Base-by-base conservation (phyloP, 2,113 vertebrate species). In the Callithrix jacchus region DNA sequence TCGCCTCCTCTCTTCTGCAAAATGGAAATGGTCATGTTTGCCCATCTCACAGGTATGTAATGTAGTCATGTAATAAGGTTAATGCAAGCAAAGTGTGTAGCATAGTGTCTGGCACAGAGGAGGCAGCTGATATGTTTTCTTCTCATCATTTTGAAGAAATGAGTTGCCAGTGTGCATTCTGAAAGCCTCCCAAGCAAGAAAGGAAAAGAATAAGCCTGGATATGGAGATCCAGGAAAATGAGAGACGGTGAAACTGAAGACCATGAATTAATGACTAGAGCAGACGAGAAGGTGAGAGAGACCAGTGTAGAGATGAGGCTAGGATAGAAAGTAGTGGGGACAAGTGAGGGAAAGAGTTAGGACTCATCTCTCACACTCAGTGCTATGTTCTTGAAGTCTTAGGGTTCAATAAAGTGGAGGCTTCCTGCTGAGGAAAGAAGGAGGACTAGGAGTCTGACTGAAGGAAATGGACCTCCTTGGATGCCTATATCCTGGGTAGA, bases 21-120 rank as follows among this genome's bases (percentile, higher is more conserved):
- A 0, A 0, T 0, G 3, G 40, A n/a, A 25, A 1, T 30, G 61
- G 61, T 35, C 6, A 42, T 11, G 14, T 16, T 6, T 11, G 13
- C 16, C 70, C 20, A 30, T 20, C 42, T 47, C 10, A 4, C 35
- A 5, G 76, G 37, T 32, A 3, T 64, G 21, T 8, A 32, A 32
- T 12, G 13, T 32, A 64, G 61, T 64, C 61, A 32, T 30, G 23
- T 16, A 35, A 40, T 70, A 42, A 45, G 49, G 32, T 70, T 20
- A 42, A 37, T 6, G 16, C 32, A 73, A 45, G 49, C 89, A 13
- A 47, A 56, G 45, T 13, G 20, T 8, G 30, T 4, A 8, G n/a
- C 82, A 2, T 17, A 6, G 71, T 18, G 17, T 32, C 47, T 61
- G 5, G 30, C 85, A 32, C 4, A 8, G 23, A 83, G 70, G 3